These are phyloP conservation scores for Rhagium mordax DNA, from an alignment of 2,888 invertebrate species.

Conservation along the genomic window DNA sequence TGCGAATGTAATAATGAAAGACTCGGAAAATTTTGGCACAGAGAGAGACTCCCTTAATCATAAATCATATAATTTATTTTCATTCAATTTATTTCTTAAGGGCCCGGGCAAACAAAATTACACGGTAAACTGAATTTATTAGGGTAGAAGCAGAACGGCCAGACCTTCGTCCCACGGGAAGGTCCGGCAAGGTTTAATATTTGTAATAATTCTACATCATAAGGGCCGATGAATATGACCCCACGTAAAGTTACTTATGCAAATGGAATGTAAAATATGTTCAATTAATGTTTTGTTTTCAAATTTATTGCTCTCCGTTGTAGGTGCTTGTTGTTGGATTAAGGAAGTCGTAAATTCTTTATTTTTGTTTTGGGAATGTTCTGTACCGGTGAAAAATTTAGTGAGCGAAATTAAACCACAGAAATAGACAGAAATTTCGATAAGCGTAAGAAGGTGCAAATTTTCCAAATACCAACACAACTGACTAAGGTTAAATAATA, in stretches of 20 bases:
- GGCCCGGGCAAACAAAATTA: constrained; percentile 52
- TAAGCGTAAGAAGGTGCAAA: neutral
- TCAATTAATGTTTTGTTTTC: constrained; percentile 31
- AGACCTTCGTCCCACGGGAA: constrained; percentile 37
- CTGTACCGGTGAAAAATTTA: neutral
- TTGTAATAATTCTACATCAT: constrained; percentile 53
- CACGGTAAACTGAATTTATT: constrained; percentile 54
- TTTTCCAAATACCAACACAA: neutral
- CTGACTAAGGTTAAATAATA: too few relatives aligned
- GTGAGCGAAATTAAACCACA: neutral
- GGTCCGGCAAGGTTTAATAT: constrained; percentile 52
- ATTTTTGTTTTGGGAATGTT: constrained; percentile 8
- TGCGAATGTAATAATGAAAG: neutral
- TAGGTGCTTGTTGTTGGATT: constrained; percentile 3
- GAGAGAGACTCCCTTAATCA: constrained; percentile 14
- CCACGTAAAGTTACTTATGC: constrained; percentile 46
- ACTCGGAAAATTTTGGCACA: neutral
- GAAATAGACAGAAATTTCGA: neutral
- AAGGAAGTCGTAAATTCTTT: constrained; percentile 17
- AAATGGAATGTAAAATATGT: constrained; percentile 46
- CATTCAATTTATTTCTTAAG: constrained; percentile 48
- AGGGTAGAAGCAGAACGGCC: constrained; percentile 43
- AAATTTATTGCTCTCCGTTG: constrained; percentile 20
- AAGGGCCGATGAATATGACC: constrained; percentile 51
- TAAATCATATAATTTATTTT: constrained; percentile 48